These are phyloP conservation scores for Campopleginae sp. DNA, from an alignment of 2,888 invertebrate genomes.

Conservation along the genomic window DNA sequence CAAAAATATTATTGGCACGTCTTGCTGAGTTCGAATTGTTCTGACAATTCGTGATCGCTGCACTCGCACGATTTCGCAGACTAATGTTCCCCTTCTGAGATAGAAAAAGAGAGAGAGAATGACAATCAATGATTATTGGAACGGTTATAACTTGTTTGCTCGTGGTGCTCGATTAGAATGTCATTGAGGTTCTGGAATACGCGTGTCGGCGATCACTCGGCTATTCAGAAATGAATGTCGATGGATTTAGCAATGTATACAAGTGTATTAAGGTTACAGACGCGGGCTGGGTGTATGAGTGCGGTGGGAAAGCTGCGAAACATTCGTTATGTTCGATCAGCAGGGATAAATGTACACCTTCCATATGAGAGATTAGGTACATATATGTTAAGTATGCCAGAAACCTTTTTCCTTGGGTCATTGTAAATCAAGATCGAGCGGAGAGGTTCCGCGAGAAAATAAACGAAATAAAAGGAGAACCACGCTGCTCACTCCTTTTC, in stretches of 20 bases:
- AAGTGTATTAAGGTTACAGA: not conserved
- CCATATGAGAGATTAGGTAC: constrained; percentile 44
- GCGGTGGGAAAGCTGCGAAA: constrained; percentile 31
- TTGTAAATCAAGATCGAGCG: constrained; percentile 61
- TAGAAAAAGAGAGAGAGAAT: constrained; percentile 27
- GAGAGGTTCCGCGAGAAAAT: constrained; percentile 10
- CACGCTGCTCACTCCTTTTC: constrained; percentile 8
- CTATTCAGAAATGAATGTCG: constrained; percentile 30
- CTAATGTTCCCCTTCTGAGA: constrained; percentile 26
- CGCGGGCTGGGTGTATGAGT: not conserved
- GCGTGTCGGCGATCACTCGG: constrained; percentile 61
- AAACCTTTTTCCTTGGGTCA: constrained; percentile 34
- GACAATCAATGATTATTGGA: constrained; percentile 62
- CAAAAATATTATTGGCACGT: constrained; percentile 12
- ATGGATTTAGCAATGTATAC: not conserved
- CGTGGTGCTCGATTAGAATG: constrained; percentile 61
- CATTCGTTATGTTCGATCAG: constrained; percentile 45
- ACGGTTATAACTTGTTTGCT: constrained; percentile 60
- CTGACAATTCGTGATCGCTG: constrained; percentile 9
- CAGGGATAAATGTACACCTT: constrained; percentile 42
- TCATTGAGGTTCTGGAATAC: constrained; percentile 60
- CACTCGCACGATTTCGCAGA: constrained; percentile 58
- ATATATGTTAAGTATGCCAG: constrained; percentile 48
- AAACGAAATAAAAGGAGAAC: constrained; percentile 9
- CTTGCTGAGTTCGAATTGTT: constrained; percentile 29